These are phyloP conservation scores for Strigamia transsilvanica DNA, from an alignment of 2,888 invertebrate species.

Conservation along the genomic window DNA sequence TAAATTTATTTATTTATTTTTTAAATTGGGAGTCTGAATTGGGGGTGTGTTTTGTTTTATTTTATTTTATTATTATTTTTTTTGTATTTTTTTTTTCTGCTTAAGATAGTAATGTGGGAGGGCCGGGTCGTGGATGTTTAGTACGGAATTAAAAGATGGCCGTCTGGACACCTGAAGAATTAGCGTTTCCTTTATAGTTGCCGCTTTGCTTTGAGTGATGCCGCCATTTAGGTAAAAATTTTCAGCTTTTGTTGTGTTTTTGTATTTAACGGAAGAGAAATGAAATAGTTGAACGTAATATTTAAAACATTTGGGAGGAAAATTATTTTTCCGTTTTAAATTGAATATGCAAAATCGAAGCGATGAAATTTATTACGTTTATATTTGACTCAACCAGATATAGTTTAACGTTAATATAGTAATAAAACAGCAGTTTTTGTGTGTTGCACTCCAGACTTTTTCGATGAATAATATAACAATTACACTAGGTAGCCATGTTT, in stretches of 20 bases:
- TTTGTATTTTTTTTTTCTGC: not conserved
- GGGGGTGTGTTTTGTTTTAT: not conserved
- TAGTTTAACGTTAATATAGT: too few relatives aligned
- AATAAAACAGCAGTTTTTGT: too few relatives aligned
- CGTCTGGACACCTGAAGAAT: slow-evolving; percentile 38
- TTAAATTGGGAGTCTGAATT: not conserved
- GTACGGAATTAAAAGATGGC: not conserved
- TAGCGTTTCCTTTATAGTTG: slow-evolving; percentile 23
- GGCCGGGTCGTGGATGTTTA: not conserved
- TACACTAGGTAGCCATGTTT: too few relatives aligned
- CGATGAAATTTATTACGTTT: too few relatives aligned
- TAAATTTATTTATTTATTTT: not conserved
- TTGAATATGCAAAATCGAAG: too few relatives aligned
- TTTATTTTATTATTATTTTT: not conserved
- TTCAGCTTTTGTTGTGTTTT: not conserved
- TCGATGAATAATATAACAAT: too few relatives aligned
- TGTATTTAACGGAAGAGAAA: not conserved
- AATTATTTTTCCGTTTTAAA: not conserved
- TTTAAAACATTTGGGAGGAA: not conserved
- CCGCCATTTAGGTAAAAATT: not conserved
- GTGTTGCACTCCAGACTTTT: too few relatives aligned
- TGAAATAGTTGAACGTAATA: not conserved
- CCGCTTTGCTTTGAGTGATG: slow-evolving; percentile 4
- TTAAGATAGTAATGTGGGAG: not conserved
- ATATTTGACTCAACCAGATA: too few relatives aligned